Conservation (phyloP, 2,888 invertebrate genomes). For the Neria commutata region DNA sequence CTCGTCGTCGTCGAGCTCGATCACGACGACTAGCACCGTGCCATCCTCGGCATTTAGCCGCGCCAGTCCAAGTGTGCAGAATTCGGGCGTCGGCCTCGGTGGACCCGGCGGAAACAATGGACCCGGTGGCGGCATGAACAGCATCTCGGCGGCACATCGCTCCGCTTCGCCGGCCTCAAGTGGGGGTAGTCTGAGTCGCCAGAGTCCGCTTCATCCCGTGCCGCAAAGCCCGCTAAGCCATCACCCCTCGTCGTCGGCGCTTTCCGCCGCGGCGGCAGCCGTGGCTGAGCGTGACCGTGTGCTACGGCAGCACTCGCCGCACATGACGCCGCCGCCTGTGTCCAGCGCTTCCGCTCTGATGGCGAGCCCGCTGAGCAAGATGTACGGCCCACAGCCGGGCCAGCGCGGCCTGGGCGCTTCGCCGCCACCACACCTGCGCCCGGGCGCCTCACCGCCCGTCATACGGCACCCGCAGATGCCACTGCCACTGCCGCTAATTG, state of each 20-base stretch:
- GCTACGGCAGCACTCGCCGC: slow-evolving; percentile 61
- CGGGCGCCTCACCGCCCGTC: slow-evolving; percentile 66
- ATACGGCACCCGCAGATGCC: slow-evolving; percentile 63
- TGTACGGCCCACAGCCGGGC: slow-evolving; percentile 64
- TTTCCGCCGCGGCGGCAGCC: slow-evolving; percentile 62
- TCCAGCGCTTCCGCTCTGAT: slow-evolving; percentile 61
- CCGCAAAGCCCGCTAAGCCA: slow-evolving; percentile 61
- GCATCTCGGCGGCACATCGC: slow-evolving; percentile 54
- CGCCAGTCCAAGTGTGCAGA: slow-evolving; percentile 62
- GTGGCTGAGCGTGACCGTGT: slow-evolving; percentile 61
- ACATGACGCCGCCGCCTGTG: slow-evolving; percentile 63
- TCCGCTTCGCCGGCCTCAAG: slow-evolving; percentile 59
- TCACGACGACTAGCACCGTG: slow-evolving; percentile 54
- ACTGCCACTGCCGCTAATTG: slow-evolving; percentile 59
- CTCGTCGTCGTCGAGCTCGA: slow-evolving; percentile 40
- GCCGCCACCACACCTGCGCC: slow-evolving; percentile 61
- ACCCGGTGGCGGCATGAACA: slow-evolving; percentile 40
- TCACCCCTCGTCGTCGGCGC: slow-evolving; percentile 60
- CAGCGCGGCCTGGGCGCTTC: slow-evolving; percentile 65
- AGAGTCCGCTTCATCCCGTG: slow-evolving; percentile 62
- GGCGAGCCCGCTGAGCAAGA: slow-evolving; percentile 62
- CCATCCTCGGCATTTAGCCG: slow-evolving; percentile 62
- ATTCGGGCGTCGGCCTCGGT: slow-evolving; percentile 26
- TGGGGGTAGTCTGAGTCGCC: slow-evolving; percentile 57
- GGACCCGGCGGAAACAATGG: slow-evolving; percentile 24